phyloP scores from a whole-genome alignment of 2,113 vertebrate genomes.

The Solenodon paradoxus region DNA sequence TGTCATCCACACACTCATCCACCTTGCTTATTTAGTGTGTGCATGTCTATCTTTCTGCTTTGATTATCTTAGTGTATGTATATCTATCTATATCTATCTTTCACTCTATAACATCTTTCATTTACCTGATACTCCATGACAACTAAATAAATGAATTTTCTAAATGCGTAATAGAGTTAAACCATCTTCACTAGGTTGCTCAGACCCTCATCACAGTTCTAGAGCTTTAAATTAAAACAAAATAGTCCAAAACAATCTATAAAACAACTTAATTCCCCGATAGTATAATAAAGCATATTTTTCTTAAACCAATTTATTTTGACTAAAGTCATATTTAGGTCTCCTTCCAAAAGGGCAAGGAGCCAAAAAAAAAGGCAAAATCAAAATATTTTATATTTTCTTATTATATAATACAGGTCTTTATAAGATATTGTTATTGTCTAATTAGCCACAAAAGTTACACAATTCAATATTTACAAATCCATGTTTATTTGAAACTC shows the following conservation, averaged over 20 bases:
- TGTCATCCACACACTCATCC: no score
- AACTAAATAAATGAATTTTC: not conserved
- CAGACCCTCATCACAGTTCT: not conserved
- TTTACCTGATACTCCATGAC: not conserved
- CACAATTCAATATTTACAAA: conserved; percentile 14
- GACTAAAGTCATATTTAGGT: not conserved
- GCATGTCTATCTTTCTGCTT: no score
- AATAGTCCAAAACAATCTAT: not conserved
- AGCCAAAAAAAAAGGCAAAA: not conserved
- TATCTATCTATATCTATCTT: not conserved
- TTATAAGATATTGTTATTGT: not conserved
- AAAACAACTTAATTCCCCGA: not conserved
- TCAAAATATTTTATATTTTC: conserved; percentile 3
- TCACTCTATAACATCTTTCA: no score
- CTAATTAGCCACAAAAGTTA: not conserved
- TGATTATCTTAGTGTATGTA: not conserved
- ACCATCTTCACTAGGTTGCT: conserved; percentile 7
- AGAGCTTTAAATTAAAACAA: not conserved
- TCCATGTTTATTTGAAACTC: not conserved
- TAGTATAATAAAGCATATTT: not conserved
- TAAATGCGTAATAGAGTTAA: conserved; percentile 20
- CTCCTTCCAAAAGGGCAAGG: not conserved
- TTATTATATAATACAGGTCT: not conserved
- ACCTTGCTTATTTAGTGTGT: no score
- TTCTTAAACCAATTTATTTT: not conserved